These are phyloP conservation scores for Metaphire vulgaris DNA, from an alignment of 1,140 invertebrate species.

Conservation along the genomic window DNA sequence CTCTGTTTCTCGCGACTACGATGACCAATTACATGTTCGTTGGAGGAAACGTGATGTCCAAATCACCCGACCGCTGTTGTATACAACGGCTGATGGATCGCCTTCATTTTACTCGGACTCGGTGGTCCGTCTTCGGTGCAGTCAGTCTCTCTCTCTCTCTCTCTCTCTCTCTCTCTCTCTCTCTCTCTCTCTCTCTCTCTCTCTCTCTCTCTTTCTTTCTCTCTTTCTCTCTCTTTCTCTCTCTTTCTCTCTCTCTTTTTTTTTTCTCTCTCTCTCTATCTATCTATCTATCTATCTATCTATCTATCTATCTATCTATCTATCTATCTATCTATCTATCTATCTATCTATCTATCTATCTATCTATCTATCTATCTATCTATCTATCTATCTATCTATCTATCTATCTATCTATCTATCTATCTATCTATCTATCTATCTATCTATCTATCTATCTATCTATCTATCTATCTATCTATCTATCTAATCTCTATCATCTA, in stretches of 20 bases:
- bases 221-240: not conserved
- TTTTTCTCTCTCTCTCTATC: too few relatives aligned
- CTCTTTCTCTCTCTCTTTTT: constrained; percentile 14
- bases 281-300: not conserved
- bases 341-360: not conserved
- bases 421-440: constrained; percentile 13
- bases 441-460: constrained; percentile 4
- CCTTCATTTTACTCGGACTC: too few relatives aligned
- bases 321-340: not conserved
- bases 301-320: not conserved
- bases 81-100: too few relatives aligned
- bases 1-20: too few relatives aligned
- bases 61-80: too few relatives aligned
- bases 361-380: constrained; percentile 6
- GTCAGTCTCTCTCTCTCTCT: constrained; percentile 2
- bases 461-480: constrained; percentile 11
- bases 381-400: constrained; percentile 8
- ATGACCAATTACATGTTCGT: too few relatives aligned
- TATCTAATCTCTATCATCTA: constrained; percentile 5
- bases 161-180: constrained; percentile 10
- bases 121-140: constrained; percentile 7
- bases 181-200: constrained; percentile 11
- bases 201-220: constrained; percentile 8
- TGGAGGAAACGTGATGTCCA: too few relatives aligned
- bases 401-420: not conserved